A percentile compares a stretch with the other conserved stretches of the same genome.
Conservation (phyloP, 2,797 vertebrate genomes). For the Acanthurus leucopareius region DNA sequence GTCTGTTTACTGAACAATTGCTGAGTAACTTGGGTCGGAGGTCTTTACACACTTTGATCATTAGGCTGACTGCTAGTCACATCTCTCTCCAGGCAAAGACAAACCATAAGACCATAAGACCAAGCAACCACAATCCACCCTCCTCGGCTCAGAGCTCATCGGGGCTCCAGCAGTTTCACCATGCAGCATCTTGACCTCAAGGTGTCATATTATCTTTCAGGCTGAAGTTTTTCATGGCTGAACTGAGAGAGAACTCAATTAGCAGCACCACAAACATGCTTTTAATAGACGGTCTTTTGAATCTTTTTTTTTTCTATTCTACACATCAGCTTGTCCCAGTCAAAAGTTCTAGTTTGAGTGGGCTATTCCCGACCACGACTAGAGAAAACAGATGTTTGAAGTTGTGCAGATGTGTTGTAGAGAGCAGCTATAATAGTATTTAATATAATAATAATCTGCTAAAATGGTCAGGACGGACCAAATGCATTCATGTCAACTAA, state of each 20-base stretch:
- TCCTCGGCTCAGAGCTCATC: constrained; percentile 11
- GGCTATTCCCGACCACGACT: background rate
- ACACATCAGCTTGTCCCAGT: background rate
- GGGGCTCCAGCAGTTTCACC: constrained; percentile 12
- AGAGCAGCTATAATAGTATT: constrained; percentile 6
- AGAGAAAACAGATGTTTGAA: constrained; percentile 29
- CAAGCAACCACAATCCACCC: background rate
- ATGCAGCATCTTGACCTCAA: constrained; percentile 53
- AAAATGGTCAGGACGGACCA: background rate
- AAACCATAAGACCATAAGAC: constrained; percentile 20
- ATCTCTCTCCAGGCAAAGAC: constrained; percentile 23
- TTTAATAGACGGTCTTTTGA: background rate
- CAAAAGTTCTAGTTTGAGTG: background rate
- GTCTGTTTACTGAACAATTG: background rate
- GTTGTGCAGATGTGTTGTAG: background rate
- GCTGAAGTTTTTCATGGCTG: constrained; percentile 46
- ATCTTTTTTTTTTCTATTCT: background rate
- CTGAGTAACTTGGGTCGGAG: background rate
- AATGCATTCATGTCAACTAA: no score
- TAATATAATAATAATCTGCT: background rate
- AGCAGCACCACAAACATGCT: background rate
- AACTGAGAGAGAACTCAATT: constrained; percentile 53
- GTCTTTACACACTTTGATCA: constrained; percentile 4
- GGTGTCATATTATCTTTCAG: constrained; percentile 50
- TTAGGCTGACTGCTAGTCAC: background rate